Base-by-base conservation (phyloP, 2,113 vertebrate genomes). In the Nyctibius bracteatus region DNA sequence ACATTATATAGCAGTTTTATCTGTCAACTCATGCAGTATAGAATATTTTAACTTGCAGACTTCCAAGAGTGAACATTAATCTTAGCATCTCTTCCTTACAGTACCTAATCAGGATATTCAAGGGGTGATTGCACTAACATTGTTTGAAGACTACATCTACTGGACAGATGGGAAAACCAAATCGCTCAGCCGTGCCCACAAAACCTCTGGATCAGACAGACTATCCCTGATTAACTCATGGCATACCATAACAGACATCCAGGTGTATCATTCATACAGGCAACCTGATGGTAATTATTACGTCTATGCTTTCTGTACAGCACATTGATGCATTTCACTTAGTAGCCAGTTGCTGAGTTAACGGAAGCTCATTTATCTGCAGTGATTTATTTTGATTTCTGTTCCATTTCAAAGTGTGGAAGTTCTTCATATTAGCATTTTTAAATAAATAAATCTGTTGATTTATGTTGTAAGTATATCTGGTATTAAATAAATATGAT, bases 141-240 rank as follows among this genome's bases (percentile, higher is more conserved):
- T 99, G 98, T 99, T 99, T 97, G 99, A 99, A 97, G 99, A 99
- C 98, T 99, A 99, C 97, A 97, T 99, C 96, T 99, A 99, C 95
- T 99, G 99, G 99, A 99, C 99, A 47, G 99, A 99, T 8, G 99
- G 99, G 86, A 99, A 99, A 98, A 99, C 99, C 96, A 99, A 99
- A 96, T 99, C 99, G 18, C 98, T 99, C 51, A 99, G 98, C 83
- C 99, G 99, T 88, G 99, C 98, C 89, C 99, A 99, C 98, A 99
- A 99, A 98, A 99, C 99, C 81, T 99, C 98, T 7, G 99, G 99
- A 86, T 95, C 98, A 88, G 98, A 98, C 97, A 98, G 98, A 90
- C 97, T 99, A 7, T 98, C 99, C 70, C 98, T 99, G 90, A 98
- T 99, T 91, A 99, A 99, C 98, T 99, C 99, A 55, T 99, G 99